phyloP scores from a whole-genome alignment of 2,113 vertebrate species.

The Daubentonia madagascariensis region DNA sequence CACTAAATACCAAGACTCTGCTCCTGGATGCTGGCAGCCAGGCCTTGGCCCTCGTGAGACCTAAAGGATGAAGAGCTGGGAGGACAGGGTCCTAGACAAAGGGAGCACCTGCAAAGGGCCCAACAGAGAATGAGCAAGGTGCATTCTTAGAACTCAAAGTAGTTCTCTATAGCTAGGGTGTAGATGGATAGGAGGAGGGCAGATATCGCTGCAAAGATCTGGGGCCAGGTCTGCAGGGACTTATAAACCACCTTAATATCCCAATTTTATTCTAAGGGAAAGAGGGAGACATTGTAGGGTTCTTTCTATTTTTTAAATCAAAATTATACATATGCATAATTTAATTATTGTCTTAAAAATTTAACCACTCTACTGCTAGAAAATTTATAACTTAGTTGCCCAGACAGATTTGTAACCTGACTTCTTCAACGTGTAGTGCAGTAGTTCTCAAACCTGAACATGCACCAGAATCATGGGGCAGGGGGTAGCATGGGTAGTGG shows the following conservation, averaged over 20 bases:
- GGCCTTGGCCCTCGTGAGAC: neutral
- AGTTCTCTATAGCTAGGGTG: neutral
- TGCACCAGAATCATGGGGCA: neutral
- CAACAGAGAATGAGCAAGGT: neutral
- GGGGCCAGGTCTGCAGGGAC: neutral
- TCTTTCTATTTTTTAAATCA: neutral
- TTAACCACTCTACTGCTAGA: neutral
- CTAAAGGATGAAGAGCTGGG: neutral
- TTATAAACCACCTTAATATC: neutral
- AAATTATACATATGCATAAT: neutral
- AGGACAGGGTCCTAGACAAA: neutral
- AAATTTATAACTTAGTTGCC: neutral
- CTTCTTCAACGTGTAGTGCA: no score
- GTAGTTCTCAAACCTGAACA: neutral
- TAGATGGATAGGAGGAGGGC: neutral
- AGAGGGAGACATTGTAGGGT: neutral
- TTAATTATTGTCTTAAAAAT: neutral
- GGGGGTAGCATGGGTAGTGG: rapidly evolving
- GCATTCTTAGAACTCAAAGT: neutral
- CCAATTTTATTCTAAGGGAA: neutral
- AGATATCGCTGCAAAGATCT: neutral
- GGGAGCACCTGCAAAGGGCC: neutral
- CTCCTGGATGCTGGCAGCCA: neutral
- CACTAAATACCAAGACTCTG: neutral
- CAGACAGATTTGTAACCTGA: neutral